Evolutionary conservation across 2,797 vertebrate genomes (phyloP), one percentile per base, ranked within the genome.

Genomic region (Leptoclinus maculatus): DNA sequence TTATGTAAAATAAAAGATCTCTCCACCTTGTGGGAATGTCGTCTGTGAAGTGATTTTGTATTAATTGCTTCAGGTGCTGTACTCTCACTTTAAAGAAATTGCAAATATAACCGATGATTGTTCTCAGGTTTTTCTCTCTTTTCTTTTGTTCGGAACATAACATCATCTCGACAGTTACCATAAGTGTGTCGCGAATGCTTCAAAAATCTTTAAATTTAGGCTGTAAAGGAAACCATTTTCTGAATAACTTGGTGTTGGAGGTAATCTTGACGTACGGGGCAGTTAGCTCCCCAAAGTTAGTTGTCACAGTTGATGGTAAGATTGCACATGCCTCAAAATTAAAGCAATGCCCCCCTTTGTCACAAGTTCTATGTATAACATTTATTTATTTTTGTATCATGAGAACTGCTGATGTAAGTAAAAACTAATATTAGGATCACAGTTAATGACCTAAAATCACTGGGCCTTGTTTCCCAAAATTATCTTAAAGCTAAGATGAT

Each of bases 1-100:
- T 96, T 96, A 97, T 97, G 96, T 97, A 95, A 95, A 97, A 97
- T 97, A 97, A 97, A 97, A 96, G 95, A 96, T 95, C 93, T 95
- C 93, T 93, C 91, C 95, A 94, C 92, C 87, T 94, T 93, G 83
- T 80, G 78, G 60, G 70, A 86, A 75, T 63, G 89, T 85, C 67
- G 89, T 49, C 17, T 83, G 75, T 90, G 25, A 64, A 1, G 17
- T 89, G 45, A 62, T 88, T 87, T 81, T 84, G 21, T 66, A 47
- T n/a, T 7, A 10, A 3, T 11, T 53, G 39, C 7, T 66, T 56
- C 38, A 34, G 34, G 47, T 13, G 34, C 2, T 53, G 25, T 41
- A 3, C 38, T 51, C 36, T 7, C 32, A 16, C 21, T 54, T 43
- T 19, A 23, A 38, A 25, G 14, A 25, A 17, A 16, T 45, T 23